Percentiles rank a stretch among this genome's conserved stretches.
Conservation (phyloP, 2,888 invertebrate species). For the Agrotis ipsilon region DNA sequence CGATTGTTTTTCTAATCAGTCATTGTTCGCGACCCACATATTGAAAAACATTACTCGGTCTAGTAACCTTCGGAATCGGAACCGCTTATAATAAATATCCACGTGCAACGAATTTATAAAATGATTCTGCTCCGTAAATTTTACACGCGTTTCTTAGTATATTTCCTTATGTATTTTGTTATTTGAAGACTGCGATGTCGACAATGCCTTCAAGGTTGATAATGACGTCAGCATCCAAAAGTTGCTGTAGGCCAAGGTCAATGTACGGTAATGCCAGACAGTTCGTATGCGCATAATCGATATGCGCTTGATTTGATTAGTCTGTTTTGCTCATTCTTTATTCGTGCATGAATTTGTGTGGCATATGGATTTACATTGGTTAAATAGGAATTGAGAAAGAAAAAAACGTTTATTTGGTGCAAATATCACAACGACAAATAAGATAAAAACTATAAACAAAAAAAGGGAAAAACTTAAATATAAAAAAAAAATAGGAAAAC, state of each 20-base stretch:
- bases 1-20: slow-evolving; percentile 44
- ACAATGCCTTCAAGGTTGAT: slow-evolving; percentile 70
- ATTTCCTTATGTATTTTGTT: slow-evolving; percentile 22
- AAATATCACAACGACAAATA: too few species aligned
- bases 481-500: too few species aligned
- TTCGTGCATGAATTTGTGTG: too few species aligned
- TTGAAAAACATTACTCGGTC: slow-evolving; percentile 32
- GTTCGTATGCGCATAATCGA: slow-evolving; percentile 54
- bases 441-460: too few species aligned
- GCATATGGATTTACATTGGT: too few species aligned
- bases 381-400: too few species aligned
- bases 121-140: slow-evolving; percentile 20
- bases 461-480: too few species aligned
- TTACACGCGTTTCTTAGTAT: slow-evolving; percentile 20
- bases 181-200: slow-evolving; percentile 49
- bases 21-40: slow-evolving; percentile 27
- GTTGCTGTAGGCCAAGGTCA: slow-evolving; percentile 79
- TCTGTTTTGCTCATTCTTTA: slow-evolving; percentile 17
- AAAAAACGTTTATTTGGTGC: too few species aligned
- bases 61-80: slow-evolving; percentile 16
- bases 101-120: slow-evolving; percentile 34
- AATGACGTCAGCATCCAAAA: slow-evolving; percentile 74
- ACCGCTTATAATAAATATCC: slow-evolving; percentile 14
- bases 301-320: slow-evolving; percentile 50
- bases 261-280: slow-evolving; percentile 66